Evolutionary conservation across 2,113 vertebrate species (phyloP).

Genomic region (Psilopsiagon aurifrons): DNA sequence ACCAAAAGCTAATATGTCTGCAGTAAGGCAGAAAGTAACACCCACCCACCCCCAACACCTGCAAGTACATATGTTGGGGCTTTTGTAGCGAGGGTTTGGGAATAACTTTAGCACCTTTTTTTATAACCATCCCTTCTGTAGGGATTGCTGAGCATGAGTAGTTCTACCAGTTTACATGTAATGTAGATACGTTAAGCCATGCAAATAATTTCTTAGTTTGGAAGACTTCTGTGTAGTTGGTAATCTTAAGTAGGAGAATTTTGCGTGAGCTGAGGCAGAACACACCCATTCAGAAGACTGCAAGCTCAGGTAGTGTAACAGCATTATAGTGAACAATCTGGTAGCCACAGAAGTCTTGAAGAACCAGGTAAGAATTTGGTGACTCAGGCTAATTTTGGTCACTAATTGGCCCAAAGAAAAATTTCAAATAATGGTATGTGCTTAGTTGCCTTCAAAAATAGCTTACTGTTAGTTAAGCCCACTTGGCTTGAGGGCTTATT

Average conservation of each 20-base stretch:
- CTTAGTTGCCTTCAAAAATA: neutral
- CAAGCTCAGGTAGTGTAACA: neutral
- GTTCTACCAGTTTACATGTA: neutral
- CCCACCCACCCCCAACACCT: no score
- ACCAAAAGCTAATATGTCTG: neutral
- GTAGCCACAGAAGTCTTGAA: neutral
- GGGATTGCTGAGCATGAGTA: neutral
- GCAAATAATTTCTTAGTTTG: neutral
- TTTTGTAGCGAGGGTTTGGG: neutral
- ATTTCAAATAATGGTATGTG: neutral
- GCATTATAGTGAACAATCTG: neutral
- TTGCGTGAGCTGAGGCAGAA: neutral
- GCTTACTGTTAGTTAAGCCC: neutral
- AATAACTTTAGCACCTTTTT: neutral
- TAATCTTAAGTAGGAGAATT: neutral
- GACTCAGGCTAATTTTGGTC: neutral
- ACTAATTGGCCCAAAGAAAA: neutral
- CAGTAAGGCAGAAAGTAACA: neutral
- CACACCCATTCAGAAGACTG: neutral
- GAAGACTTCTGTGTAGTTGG: neutral
- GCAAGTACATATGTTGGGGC: rapidly evolving
- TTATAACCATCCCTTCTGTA: neutral
- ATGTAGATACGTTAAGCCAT: neutral
- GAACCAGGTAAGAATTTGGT: neutral
- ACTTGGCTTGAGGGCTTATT: neutral